Evolutionary conservation across 1,140 invertebrate species (phyloP).

Genomic region (Eueides isabella): DNA sequence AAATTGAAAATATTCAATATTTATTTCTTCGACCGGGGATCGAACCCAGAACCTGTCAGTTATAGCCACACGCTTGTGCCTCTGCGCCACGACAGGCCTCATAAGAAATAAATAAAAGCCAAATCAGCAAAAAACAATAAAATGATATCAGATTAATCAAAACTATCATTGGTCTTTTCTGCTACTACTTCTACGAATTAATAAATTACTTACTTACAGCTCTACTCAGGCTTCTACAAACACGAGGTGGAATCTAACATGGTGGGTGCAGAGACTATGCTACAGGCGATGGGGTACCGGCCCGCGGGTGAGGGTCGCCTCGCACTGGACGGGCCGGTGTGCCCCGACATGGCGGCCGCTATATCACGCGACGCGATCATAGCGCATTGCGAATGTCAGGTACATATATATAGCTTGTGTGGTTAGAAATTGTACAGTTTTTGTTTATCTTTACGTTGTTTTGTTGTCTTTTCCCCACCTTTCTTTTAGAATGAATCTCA

Average conservation of each 20-base stretch:
- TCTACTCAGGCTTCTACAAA: conserved; percentile 93
- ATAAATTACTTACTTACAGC: conserved; percentile 74
- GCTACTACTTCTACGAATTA: neutral
- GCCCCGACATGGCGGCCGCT: conserved; percentile 89
- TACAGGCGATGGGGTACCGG: conserved; percentile 92
- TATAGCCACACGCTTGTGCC: too few relatives aligned
- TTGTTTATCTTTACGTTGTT: too few relatives aligned
- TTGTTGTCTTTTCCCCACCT: too few relatives aligned
- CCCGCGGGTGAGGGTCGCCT: conserved; percentile 83
- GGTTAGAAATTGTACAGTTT: neutral
- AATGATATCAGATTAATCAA: too few relatives aligned
- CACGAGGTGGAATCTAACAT: conserved; percentile 92
- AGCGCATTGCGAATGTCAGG: conserved; percentile 95
- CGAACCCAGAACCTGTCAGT: too few relatives aligned
- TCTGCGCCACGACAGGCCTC: too few relatives aligned
- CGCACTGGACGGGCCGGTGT: conserved; percentile 87
- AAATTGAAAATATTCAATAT: too few relatives aligned
- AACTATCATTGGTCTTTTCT: too few relatives aligned
- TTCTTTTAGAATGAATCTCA: too few relatives aligned
- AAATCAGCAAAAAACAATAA: too few relatives aligned
- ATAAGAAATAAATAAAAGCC: too few relatives aligned
- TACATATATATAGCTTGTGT: conserved; percentile 62
- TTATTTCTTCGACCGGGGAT: too few relatives aligned
- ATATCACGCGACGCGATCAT: conserved; percentile 92
- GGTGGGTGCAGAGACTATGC: conserved; percentile 87